Base-by-base conservation (phyloP, 2,113 vertebrate genomes). In the Dasypus novemcinctus region DNA sequence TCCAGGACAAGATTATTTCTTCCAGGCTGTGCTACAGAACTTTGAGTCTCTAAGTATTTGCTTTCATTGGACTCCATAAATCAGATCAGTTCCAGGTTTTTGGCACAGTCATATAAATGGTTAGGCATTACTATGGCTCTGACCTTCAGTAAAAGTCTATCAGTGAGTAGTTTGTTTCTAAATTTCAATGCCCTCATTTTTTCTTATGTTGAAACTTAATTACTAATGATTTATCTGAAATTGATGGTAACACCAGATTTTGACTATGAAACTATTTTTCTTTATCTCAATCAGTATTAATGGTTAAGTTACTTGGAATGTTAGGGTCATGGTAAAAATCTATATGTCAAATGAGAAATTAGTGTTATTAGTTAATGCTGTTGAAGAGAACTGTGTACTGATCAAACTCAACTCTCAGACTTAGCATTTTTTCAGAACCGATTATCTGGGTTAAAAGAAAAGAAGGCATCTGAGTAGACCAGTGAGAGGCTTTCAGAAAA, bases 261-360 rank as follows among this genome's bases (percentile, higher is more conserved):
- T 76, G 43, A 95, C 36, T 69, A 64, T 2, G 31, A 63, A 66
- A 36, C 61, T 94, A 76, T 78, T 63, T 93, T 94, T 61, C 69
- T 90, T 92, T 87, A 91, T 81, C 17, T 90, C 38, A 87, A 25
- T 76, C 18, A 49, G 14, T 69, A 93, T 83, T 49, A 84, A 21
- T 7, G 46, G 8, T 49, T 49, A 49, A 84, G 12, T 71, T 29
- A 57, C 13, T 57, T 54, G 54, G 6, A 7, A 76, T 71, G 0
- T 59, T 59, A 31, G n/a, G 5, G 81, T 31, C 64, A 4, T 68
- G 38, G 21, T 52, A 90, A 81, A 90, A 63, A 90, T 61, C 82
- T 96, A 69, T 27, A 87, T 83, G 90, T 95, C 86, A 81, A 12
- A 69, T 78, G n/a, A 94, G 59, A 74, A 97, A 93, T 63, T 25